Evolutionary conservation across 2,797 vertebrate species (phyloP).

Genomic region (Dendrocincla fuliginosa): DNA sequence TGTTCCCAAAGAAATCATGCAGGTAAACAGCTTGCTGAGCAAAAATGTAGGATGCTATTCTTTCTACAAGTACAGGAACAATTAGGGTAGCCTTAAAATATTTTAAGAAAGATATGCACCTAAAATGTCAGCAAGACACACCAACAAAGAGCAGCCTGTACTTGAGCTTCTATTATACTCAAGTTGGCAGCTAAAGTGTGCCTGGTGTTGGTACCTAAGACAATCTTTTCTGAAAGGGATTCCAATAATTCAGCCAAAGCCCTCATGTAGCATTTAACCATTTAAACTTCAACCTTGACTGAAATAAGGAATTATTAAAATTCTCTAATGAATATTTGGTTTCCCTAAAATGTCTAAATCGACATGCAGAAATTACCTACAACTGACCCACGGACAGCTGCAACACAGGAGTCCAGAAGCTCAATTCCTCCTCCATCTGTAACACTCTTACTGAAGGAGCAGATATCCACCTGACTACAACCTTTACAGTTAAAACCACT

Average conservation of each 20-base stretch:
- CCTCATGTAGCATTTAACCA: not conserved
- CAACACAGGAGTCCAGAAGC: not conserved
- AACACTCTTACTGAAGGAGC: not conserved
- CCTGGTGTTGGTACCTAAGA: not conserved
- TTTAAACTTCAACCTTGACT: not conserved
- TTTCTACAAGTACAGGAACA: not conserved
- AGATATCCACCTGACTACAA: not conserved
- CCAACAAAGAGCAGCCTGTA: not conserved
- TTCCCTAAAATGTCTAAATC: not conserved
- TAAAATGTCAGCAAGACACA: not conserved
- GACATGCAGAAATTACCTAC: not conserved
- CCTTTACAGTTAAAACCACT: not conserved
- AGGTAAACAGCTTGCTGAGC: not conserved
- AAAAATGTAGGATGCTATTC: not conserved
- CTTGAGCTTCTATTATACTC: not conserved
- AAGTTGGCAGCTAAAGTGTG: not conserved
- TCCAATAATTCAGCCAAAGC: not conserved
- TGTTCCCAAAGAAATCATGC: not conserved
- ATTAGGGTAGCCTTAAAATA: not conserved
- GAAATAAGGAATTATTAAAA: not conserved
- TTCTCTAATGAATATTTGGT: not conserved
- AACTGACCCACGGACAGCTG: not conserved
- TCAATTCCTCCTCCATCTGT: not conserved
- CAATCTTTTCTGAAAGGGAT: not conserved
- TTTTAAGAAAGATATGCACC: not conserved